Base-by-base conservation (phyloP, 2,797 vertebrate species). In the Chiroxiphia lanceolata region DNA sequence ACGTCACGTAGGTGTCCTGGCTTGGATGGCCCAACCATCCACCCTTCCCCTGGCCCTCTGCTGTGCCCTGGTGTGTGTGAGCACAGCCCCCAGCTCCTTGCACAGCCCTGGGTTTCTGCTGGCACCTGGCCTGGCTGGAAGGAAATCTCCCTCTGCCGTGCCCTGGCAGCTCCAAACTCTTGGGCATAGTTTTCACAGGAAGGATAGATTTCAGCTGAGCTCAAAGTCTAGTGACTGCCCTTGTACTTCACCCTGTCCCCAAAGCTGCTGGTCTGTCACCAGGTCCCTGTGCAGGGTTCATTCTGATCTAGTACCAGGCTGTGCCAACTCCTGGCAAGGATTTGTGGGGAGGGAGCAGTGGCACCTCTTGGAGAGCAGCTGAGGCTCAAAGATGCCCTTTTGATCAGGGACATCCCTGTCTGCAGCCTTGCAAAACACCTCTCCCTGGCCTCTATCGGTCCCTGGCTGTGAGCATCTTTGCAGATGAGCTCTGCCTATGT, bases 1-100 rank as follows among this genome's bases (percentile, higher is more conserved):
- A 99, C 18, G 33, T 99, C 92, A 98, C 98, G 99, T 99, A 98
- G 98, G 99, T 97, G 94, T 83, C 42, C 53, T 79, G 50, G 10
- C 57, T 89, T 82, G 44, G 29, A n/a, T 69, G 19, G 27, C 18
- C 56, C 4, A 2, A 3, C 36, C 65, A 59, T 42, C 53, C 42
- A 11, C 19, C 36, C 20, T 50, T 4, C 27, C 48, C 56, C 42
- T n/a, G 21, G 26, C 64, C 56, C 53, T 8, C 64, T 90, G 51
- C 61, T 84, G 25, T 83, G 53, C 16, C 34, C 40, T 1, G 1
- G 18, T 63, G 7, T 44, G 44, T 70, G 53, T 80, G 64, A 80
- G 29, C 3, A 2, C 54, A 77, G 51, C 38, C n/a, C 65, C 56
- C 1, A 1, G 22, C 33, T 70, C 48, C 40, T 80, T 77, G 74